Percentiles rank a stretch among this genome's conserved stretches.
phyloP scores from a whole-genome alignment of 1,140 invertebrate species.

The Lasioglossum baleicum region DNA sequence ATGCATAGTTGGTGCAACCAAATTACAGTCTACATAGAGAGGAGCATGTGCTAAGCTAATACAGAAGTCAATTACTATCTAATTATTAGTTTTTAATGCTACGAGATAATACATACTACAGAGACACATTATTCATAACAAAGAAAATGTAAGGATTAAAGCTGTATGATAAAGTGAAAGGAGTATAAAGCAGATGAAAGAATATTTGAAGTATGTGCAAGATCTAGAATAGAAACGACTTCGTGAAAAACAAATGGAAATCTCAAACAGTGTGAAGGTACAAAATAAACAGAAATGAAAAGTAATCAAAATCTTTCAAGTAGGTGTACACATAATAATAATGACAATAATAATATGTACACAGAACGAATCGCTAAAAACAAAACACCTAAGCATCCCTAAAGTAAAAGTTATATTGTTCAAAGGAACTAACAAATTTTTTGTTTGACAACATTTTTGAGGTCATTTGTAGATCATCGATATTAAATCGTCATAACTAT shows the following conservation, averaged over 20 bases:
- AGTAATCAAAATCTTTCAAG: slow-evolving; percentile 8
- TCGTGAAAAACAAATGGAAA: not conserved
- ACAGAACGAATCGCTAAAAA: no score
- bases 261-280: slow-evolving; percentile 27
- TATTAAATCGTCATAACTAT: no score
- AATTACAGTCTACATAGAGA: slow-evolving; percentile 40
- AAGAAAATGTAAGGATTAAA: slow-evolving; percentile 15
- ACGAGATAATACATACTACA: slow-evolving; percentile 19
- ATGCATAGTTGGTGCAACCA: slow-evolving; percentile 37
- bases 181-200: slow-evolving; percentile 21
- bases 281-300: slow-evolving; percentile 8
- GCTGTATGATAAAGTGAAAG: slow-evolving; percentile 19
- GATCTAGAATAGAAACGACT: not conserved
- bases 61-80: slow-evolving; percentile 7
- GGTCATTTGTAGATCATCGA: no score
- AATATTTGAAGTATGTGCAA: slow-evolving; percentile 33
- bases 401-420: no score
- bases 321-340: slow-evolving; percentile 40
- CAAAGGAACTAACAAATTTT: no score
- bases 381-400: no score
- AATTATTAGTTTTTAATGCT: slow-evolving; percentile 23
- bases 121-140: slow-evolving; percentile 12
- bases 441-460: no score
- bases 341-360: not conserved
- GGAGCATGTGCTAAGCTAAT: slow-evolving; percentile 25